Evolutionary conservation across 2,113 vertebrate species (phyloP).

Genomic region (Gymnobelideus leadbeateri): DNA sequence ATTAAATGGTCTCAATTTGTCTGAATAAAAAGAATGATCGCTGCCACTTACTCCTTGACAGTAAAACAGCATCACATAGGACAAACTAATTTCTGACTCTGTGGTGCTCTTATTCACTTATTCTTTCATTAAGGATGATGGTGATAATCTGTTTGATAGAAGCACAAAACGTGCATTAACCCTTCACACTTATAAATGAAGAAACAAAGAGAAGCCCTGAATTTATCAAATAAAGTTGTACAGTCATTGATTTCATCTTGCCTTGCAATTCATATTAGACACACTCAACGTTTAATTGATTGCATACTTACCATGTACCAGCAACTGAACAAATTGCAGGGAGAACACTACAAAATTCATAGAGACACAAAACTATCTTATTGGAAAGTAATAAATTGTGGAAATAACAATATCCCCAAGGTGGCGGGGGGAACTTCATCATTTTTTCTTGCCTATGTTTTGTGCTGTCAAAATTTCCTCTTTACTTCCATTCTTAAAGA

Average conservation of each 20-base stretch:
- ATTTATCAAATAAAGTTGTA: not conserved
- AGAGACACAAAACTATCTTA: not conserved
- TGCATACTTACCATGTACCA: not conserved
- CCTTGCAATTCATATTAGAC: not conserved
- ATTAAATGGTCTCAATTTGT: not conserved
- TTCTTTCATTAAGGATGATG: conserved; percentile 4
- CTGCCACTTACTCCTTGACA: not conserved
- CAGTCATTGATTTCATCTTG: not conserved
- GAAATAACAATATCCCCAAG: not conserved
- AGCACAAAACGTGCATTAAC: not conserved
- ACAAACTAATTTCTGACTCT: not conserved
- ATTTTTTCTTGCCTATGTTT: not conserved
- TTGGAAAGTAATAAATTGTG: not conserved
- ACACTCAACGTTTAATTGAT: conserved; percentile 23
- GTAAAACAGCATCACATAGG: not conserved
- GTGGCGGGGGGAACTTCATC: not conserved
- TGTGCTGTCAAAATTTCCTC: not conserved
- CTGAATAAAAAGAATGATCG: not conserved
- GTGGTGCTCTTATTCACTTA: conserved; percentile 1
- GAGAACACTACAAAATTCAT: not conserved
- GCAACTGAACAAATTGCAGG: not conserved
- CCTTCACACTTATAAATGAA: not conserved
- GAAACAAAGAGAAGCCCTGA: not conserved
- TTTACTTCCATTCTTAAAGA: not conserved
- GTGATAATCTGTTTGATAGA: not conserved